Conservation (phyloP, 2,888 invertebrate species). For the Ferdinandea cuprea region DNA sequence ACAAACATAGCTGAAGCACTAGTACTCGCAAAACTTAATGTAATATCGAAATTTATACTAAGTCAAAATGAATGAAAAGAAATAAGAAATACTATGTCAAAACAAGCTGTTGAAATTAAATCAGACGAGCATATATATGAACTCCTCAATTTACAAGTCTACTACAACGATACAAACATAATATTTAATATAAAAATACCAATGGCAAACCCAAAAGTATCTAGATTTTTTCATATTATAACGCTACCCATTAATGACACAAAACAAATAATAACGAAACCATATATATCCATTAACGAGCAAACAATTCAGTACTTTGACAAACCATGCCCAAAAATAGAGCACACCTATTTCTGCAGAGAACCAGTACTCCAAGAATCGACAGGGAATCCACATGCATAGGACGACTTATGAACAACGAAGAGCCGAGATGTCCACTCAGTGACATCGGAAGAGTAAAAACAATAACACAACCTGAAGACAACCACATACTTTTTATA, state of each 20-base stretch:
- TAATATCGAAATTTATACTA: constrained; percentile 47
- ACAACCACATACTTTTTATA: constrained; percentile 17
- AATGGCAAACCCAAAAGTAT: not conserved
- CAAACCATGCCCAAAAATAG: constrained; percentile 21
- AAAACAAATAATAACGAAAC: constrained; percentile 26
- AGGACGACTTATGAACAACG: constrained; percentile 8
- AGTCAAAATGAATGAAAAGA: constrained; percentile 24
- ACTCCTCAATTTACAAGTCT: constrained; percentile 51
- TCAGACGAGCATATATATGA: constrained; percentile 59
- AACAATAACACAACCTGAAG: constrained; percentile 21
- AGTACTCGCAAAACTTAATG: constrained; percentile 43
- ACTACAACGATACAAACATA: constrained; percentile 33
- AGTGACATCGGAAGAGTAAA: constrained; percentile 5
- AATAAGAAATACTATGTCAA: constrained; percentile 16
- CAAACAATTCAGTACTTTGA: constrained; percentile 15
- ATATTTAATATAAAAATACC: constrained; percentile 11
- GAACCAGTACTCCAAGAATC: constrained; percentile 16
- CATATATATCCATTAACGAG: constrained; percentile 6
- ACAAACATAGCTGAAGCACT: constrained; percentile 46
- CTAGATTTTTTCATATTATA: constrained; percentile 8
- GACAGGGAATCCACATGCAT: constrained; percentile 7
- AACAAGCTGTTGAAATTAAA: constrained; percentile 37
- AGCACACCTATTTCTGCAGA: constrained; percentile 33
- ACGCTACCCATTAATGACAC: constrained; percentile 33
- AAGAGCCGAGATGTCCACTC: not conserved